These are phyloP conservation scores for Alloscopus bannaensis DNA, from an alignment of 2,888 invertebrate species.

Conservation along the genomic window DNA sequence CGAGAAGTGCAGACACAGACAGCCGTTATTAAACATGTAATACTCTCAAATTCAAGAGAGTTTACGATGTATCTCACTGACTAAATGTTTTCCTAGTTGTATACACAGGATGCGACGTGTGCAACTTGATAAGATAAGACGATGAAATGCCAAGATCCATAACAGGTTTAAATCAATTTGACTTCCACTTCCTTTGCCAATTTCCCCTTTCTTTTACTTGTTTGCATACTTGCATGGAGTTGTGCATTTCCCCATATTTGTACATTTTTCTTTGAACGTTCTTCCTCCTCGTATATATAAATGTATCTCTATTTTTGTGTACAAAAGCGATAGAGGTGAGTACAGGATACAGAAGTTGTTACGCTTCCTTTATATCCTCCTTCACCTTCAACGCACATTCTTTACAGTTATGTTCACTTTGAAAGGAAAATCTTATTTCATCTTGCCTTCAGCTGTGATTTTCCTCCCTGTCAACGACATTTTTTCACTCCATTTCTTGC, in stretches of 20 bases:
- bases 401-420: constrained; percentile 1
- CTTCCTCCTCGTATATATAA: no score
- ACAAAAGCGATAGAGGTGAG: no score
- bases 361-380: no score
- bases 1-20: no score
- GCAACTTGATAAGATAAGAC: no score
- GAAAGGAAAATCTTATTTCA: not conserved
- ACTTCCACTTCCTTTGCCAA: constrained; percentile 22
- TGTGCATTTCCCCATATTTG: constrained; percentile 1
- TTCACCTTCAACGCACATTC: not conserved
- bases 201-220: constrained; percentile 19
- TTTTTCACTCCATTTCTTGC: not conserved
- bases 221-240: constrained; percentile 14
- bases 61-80: no score
- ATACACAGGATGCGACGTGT: no score
- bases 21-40: no score
- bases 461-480: not conserved
- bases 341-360: no score
- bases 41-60: no score
- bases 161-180: constrained; percentile 50
- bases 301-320: no score
- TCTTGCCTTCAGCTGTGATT: constrained; percentile 25
- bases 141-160: constrained; percentile 35
- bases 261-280: constrained; percentile 22
- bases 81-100: no score